A percentile compares a stretch with the other conserved stretches of the same genome.
Conservation (phyloP, 2,797 vertebrate species). For the Chiloscyllium punctatum region DNA sequence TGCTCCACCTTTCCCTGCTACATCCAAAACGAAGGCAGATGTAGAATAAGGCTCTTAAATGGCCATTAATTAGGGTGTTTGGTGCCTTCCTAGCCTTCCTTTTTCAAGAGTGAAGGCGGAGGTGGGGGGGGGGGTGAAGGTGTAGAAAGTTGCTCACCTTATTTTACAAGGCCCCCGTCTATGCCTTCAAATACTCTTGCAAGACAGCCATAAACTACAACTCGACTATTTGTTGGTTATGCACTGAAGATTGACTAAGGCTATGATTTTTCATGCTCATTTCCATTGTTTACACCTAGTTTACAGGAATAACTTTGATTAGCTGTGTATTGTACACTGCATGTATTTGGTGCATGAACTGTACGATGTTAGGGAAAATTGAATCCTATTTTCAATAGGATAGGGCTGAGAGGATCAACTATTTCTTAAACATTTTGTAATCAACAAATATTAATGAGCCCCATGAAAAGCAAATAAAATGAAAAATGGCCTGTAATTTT, state of each 20-base stretch:
- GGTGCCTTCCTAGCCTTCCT: too few species aligned
- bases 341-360: neutral
- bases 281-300: neutral
- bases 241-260: neutral
- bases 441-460: neutral
- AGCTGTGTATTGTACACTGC: neutral
- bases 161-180: too few species aligned
- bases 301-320: neutral
- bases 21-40: too few species aligned
- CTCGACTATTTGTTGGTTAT: neutral
- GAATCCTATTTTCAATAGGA: neutral
- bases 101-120: too few species aligned
- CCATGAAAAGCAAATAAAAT: neutral
- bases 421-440: neutral
- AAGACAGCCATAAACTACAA: too few species aligned
- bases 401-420: neutral
- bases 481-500: neutral
- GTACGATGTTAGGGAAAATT: neutral
- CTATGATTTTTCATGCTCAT: neutral
- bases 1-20: too few species aligned
- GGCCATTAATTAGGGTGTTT: too few species aligned
- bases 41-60: too few species aligned
- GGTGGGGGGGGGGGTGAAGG: too few species aligned
- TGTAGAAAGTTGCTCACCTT: too few species aligned
- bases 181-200: too few species aligned